Percentiles rank a stretch among this genome's conserved stretches.
Conservation (phyloP, 2,888 invertebrate genomes). For the Trichacis sp. region DNA sequence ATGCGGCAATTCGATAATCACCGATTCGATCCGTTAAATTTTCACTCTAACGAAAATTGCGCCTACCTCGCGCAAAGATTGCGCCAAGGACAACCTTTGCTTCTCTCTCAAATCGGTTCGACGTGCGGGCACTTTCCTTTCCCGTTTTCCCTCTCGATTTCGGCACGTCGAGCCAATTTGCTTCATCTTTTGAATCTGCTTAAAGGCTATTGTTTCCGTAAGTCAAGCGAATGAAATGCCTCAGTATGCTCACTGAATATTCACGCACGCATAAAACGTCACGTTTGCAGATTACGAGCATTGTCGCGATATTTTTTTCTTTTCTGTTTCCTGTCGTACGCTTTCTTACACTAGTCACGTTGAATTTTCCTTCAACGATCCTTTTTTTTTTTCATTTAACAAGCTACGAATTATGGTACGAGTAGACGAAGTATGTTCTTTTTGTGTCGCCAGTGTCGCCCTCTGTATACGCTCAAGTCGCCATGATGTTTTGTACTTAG, state of each 20-base stretch:
- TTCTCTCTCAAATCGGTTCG: conserved; percentile 20
- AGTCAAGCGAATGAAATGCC: conserved; percentile 41
- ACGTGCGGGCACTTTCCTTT: background rate
- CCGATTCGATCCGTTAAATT: too few species aligned
- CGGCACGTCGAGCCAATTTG: background rate
- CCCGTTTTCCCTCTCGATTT: background rate
- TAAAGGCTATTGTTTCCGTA: conserved; percentile 36
- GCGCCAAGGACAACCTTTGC: conserved; percentile 5
- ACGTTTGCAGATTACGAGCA: conserved; percentile 13
- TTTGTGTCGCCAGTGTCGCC: too few species aligned
- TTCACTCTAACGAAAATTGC: too few species aligned
- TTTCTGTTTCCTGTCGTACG: background rate
- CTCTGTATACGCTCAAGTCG: too few species aligned
- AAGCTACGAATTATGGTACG: too few species aligned
- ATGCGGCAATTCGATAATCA: conserved; percentile 40
- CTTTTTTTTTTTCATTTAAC: too few species aligned
- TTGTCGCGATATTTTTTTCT: background rate
- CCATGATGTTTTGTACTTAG: too few species aligned
- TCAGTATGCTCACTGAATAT: conserved; percentile 9
- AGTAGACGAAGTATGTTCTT: too few species aligned
- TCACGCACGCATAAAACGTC: conserved; percentile 37
- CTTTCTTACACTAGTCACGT: background rate
- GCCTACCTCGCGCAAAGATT: conserved; percentile 6
- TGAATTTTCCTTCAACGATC: too few species aligned
- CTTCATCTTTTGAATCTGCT: conserved; percentile 10